Evolutionary conservation across 2,113 vertebrate species (phyloP).

Genomic region (Pycnonotus jocosus): DNA sequence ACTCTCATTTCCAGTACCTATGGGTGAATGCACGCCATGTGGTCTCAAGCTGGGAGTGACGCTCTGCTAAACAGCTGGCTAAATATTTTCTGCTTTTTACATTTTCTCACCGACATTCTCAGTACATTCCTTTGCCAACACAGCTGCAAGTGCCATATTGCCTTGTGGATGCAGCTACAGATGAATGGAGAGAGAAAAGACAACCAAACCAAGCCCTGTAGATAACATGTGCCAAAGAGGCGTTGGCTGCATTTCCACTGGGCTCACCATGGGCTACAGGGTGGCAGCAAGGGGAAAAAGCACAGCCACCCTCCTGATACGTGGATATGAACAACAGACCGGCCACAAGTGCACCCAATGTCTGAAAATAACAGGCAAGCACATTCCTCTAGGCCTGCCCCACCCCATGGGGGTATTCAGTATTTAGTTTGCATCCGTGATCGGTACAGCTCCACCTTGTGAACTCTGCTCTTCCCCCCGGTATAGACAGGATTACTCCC

Average conservation of each 20-base stretch:
- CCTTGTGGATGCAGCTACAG: neutral
- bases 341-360: neutral
- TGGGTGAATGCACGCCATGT: neutral
- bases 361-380: neutral
- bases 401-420: neutral
- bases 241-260: neutral
- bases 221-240: neutral
- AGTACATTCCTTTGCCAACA: neutral
- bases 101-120: neutral
- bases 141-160: neutral
- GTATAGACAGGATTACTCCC: neutral
- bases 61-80: neutral
- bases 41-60: neutral
- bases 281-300: neutral
- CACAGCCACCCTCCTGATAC: neutral
- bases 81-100: neutral
- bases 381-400: neutral
- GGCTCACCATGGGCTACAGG: neutral
- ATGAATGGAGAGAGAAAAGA: neutral
- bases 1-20: neutral
- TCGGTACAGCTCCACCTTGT: neutral
- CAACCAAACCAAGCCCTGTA: neutral
- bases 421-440: neutral
- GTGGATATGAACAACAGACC: neutral
- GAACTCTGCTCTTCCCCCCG: neutral